Conservation (phyloP, 2,113 vertebrate genomes). For the Zapornia atra region DNA sequence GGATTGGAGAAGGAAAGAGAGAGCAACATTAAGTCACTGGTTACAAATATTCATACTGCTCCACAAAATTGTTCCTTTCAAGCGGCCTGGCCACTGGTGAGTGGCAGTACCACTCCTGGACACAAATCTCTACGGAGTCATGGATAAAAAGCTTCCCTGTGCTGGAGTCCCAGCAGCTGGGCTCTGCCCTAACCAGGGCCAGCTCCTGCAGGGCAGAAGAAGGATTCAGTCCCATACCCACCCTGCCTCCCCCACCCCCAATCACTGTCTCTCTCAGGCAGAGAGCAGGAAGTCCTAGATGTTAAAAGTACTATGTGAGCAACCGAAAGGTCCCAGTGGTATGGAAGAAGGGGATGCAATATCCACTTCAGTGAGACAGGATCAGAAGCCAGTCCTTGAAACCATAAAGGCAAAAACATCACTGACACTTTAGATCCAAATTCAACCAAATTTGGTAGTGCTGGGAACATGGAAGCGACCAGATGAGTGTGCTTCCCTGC, state of each 20-base stretch:
- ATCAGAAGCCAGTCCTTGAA: neutral
- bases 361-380: neutral
- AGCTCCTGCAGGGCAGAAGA: accelerated
- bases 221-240: neutral
- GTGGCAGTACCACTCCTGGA: neutral
- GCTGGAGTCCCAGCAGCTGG: neutral
- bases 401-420: neutral
- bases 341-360: neutral
- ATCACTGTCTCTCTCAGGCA: neutral
- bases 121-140: neutral
- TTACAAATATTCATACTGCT: neutral
- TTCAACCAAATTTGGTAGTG: neutral
- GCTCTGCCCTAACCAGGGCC: neutral
- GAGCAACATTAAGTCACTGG: neutral
- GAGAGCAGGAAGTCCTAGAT: neutral
- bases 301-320: neutral
- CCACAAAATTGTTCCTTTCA: neutral
- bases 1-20: neutral
- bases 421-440: neutral
- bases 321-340: neutral
- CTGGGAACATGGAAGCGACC: neutral
- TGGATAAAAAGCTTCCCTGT: neutral
- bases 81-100: neutral
- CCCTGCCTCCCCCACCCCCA: neutral
- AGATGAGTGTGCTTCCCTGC: neutral